Evolutionary conservation across 1,140 invertebrate genomes (phyloP).

Genomic region (Drosophila nigrodunni): DNA sequence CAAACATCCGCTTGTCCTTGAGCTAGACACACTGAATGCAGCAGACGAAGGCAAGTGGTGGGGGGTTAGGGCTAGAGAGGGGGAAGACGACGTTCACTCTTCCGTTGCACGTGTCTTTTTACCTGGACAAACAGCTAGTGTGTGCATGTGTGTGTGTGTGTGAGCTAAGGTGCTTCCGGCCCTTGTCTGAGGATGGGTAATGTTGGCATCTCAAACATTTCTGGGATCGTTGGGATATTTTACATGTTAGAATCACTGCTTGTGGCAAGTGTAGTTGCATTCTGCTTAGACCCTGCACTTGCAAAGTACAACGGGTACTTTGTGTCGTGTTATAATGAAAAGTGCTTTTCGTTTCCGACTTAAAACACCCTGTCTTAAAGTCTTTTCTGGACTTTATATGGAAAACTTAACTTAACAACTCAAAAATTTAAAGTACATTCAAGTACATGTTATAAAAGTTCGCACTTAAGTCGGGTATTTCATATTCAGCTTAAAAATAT

Average conservation of each 20-base stretch:
- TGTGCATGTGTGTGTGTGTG: neutral
- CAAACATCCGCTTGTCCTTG: conserved; percentile 80
- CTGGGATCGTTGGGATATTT: neutral
- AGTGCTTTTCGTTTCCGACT: too few relatives aligned
- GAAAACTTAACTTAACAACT: too few relatives aligned
- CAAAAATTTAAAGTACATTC: too few relatives aligned
- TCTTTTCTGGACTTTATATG: too few relatives aligned
- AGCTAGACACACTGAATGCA: conserved; percentile 39
- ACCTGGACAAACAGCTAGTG: conserved; percentile 46
- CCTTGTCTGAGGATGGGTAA: conserved; percentile 9
- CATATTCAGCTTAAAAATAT: too few relatives aligned
- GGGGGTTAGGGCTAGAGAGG: neutral
- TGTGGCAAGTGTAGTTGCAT: conserved; percentile 12
- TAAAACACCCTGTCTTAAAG: too few relatives aligned
- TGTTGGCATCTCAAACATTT: neutral
- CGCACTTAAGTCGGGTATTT: too few relatives aligned
- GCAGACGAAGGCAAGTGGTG: neutral
- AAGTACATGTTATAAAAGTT: too few relatives aligned
- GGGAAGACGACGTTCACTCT: conserved; percentile 6
- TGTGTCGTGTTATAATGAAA: too few relatives aligned
- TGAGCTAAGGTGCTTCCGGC: conserved; percentile 46
- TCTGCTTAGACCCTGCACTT: neutral
- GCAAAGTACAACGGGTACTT: too few relatives aligned
- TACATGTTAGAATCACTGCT: neutral
- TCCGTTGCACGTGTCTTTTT: conserved; percentile 47